Conservation (phyloP, 2,113 vertebrate genomes). For the Podarcis muralis region DNA sequence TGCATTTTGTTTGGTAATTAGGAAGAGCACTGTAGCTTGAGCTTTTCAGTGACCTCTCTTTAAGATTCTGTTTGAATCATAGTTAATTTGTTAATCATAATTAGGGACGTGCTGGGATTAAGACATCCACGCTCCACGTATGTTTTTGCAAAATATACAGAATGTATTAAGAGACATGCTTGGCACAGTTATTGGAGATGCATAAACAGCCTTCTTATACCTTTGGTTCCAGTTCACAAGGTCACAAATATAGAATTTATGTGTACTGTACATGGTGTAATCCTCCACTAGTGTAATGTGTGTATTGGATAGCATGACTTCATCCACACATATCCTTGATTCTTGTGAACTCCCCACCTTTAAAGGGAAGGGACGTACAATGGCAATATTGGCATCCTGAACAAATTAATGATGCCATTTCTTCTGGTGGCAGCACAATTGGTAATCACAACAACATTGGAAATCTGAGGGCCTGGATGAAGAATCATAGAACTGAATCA, state of each 20-base stretch:
- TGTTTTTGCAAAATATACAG: not conserved
- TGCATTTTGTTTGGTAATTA: conserved; percentile 11
- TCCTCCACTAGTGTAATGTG: not conserved
- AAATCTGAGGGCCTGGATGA: too few species aligned
- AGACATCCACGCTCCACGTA: not conserved
- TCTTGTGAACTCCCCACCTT: not conserved
- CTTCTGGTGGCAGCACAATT: too few species aligned
- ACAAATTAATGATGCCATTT: too few species aligned
- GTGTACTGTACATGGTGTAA: not conserved
- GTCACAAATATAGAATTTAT: not conserved
- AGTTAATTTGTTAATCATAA: conserved; percentile 4
- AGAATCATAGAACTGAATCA: too few species aligned
- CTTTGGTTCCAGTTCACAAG: not conserved
- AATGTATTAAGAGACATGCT: not conserved
- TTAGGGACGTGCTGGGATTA: not conserved
- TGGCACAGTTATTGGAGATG: not conserved
- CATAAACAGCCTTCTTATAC: not conserved
- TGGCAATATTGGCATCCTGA: too few species aligned
- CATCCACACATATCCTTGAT: not conserved
- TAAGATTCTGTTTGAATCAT: conserved; percentile 13
- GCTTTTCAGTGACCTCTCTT: not conserved
- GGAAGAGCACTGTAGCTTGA: conserved; percentile 12
- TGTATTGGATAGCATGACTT: not conserved
- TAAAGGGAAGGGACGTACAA: too few species aligned
- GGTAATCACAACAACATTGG: too few species aligned